Evolutionary conservation across 2,888 invertebrate genomes (phyloP).

Genomic region (Acanthococcus lagerstroemiae): DNA sequence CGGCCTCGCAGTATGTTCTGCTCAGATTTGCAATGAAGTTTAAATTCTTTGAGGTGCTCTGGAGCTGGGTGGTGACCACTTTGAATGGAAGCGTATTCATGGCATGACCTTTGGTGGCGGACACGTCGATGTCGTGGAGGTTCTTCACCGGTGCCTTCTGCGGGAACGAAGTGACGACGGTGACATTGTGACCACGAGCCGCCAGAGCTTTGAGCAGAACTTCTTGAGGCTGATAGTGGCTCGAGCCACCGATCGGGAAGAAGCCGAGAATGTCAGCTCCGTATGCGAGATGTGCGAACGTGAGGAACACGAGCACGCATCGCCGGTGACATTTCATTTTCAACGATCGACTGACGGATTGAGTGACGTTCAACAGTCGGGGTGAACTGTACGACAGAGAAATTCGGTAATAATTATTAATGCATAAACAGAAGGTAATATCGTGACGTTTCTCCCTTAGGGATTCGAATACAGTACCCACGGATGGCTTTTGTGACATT

Average conservation of each 20-base stretch:
- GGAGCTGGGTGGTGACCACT: conserved; percentile 11
- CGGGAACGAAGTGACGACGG: conserved; percentile 44
- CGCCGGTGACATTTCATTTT: no score
- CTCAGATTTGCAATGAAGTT: conserved; percentile 23
- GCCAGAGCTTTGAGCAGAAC: conserved; percentile 47
- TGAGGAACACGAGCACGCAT: neutral
- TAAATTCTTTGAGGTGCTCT: conserved; percentile 21
- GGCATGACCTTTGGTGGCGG: neutral
- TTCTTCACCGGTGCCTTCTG: conserved; percentile 42
- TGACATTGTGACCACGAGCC: conserved; percentile 47
- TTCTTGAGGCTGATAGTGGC: conserved; percentile 45
- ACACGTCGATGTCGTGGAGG: conserved; percentile 39
- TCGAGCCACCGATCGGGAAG: conserved; percentile 46
- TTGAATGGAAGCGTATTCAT: conserved; percentile 20
- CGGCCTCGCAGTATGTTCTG: conserved; percentile 27
- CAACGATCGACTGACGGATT: no score
- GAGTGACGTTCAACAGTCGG: no score
- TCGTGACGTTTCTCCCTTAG: no score
- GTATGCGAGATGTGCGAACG: neutral
- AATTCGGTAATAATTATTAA: no score
- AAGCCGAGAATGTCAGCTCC: conserved; percentile 43
- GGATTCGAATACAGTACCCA: no score
- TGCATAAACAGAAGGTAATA: no score
- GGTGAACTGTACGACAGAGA: no score
- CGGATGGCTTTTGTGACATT: no score